phyloP scores from a whole-genome alignment of 2,888 invertebrate genomes.

The Bombylius discolor region DNA sequence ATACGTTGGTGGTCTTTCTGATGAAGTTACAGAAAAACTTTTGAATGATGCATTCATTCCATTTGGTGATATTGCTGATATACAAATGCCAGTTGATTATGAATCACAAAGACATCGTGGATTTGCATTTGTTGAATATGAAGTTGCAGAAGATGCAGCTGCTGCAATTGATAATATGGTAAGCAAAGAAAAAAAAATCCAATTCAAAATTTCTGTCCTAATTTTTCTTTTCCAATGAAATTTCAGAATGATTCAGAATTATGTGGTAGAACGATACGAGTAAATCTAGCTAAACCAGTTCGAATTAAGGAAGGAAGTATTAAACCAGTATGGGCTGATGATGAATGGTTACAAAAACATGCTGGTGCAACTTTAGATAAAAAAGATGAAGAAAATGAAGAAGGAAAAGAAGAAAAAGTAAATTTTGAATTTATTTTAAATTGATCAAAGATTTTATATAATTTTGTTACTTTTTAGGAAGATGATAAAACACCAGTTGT shows the following conservation, averaged over 20 bases:
- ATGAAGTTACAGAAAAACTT: constrained; percentile 93
- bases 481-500: constrained; percentile 19
- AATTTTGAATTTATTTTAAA: constrained; percentile 13
- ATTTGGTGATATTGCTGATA: constrained; percentile 96
- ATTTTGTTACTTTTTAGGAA: neutral
- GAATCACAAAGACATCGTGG: constrained; percentile 94
- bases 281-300: constrained; percentile 94
- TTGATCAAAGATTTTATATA: neutral
- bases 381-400: constrained; percentile 32
- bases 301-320: constrained; percentile 91
- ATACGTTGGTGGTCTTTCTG: constrained; percentile 77
- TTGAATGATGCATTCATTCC: constrained; percentile 95
- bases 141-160: constrained; percentile 93
- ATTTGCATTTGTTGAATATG: constrained; percentile 99
- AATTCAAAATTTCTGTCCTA: too few relatives aligned
- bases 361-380: constrained; percentile 73
- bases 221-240: constrained; percentile 5
- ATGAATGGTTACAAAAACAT: constrained; percentile 95
- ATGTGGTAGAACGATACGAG: constrained; percentile 89
- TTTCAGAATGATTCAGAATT: constrained; percentile 90
- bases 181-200: constrained; percentile 12
- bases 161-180: constrained; percentile 99
- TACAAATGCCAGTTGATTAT: constrained; percentile 93
- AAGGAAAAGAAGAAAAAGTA: constrained; percentile 27
- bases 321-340: constrained; percentile 95